These are phyloP conservation scores for Porites australiensis DNA, from an alignment of 64 coral and sea anemone species.

Conservation along the genomic window DNA sequence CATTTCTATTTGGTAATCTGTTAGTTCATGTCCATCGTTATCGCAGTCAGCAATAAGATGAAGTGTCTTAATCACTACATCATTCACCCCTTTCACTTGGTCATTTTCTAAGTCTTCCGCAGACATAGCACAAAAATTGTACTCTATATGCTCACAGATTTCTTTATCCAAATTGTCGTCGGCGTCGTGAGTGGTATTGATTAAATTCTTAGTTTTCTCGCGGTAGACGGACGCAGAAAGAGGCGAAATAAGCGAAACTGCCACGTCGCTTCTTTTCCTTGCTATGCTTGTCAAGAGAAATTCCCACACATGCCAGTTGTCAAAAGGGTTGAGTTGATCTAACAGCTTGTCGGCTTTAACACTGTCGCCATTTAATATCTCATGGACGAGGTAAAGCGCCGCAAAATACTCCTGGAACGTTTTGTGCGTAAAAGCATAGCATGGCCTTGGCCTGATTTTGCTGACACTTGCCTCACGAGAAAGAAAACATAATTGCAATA, in stretches of 20 bases:
- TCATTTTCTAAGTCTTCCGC: not conserved
- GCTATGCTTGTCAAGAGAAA: constrained; percentile 4
- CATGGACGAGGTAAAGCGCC: not conserved
- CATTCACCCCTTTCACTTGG: no score
- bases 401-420: constrained; percentile 46
- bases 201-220: no score
- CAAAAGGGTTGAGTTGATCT: not conserved
- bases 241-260: not conserved
- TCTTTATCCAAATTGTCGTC: not conserved
- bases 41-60: not conserved
- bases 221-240: not conserved
- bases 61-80: not conserved
- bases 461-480: not conserved
- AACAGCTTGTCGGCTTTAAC: not conserved
- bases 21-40: not conserved
- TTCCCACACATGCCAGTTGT: constrained; percentile 3
- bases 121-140: not conserved
- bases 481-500: constrained; percentile 24
- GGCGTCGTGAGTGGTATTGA: no score
- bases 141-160: not conserved
- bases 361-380: not conserved
- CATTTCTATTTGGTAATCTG: not conserved
- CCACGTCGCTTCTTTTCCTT: not conserved
- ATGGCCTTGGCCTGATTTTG: not conserved
- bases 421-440: constrained; percentile 41